Base-by-base conservation (phyloP, 2,888 invertebrate genomes). In the Gastracanthus pulcherrimus region DNA sequence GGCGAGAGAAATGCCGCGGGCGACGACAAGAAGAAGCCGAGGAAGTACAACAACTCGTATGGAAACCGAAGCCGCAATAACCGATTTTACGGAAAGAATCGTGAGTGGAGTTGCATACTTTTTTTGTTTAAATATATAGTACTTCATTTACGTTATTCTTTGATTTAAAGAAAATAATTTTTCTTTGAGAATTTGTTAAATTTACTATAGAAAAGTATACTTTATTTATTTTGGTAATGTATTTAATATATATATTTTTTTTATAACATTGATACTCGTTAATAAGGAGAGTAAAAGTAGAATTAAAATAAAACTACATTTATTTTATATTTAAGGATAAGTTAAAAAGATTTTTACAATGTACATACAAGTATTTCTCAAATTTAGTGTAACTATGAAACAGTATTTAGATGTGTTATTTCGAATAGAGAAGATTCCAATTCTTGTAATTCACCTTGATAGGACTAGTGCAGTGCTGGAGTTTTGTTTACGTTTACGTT, bases 81-180 rank as follows among this genome's bases (percentile, higher is more conserved):
- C 58, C 66, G 71, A 64, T 66, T 45, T 78, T 81, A 76, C 19
- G 78, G 83, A 34, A 83, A 83, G 51, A 81, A 75, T 76, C 83
- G 83, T 83, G 45, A 83, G 82, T 77, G 11, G n/a, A n/a, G n/a
- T n/a, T n/a, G n/a, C 13, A 45, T n/a, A 55, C 7, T 36, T 26
- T 64, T 38, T 16, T 16, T 69, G 3, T 69, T 62, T 48, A 6
- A n/a, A 48, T 26, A n/a, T 45, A 45, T 45, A n/a, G 13, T 4
- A 45, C 11, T 48, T 48, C 29, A 7, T 23, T 72, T 58, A 6
- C 19, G n/a, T 36, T 13, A 48, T 41, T 9, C 5, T 41, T 34
- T 5, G 34, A n/a, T n/a, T n/a, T n/a, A n/a, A n/a, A 13, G 16
- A 3, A 62, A 62, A 34, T 11, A 29, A 62, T 41, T 38, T 29